Percentiles rank a stretch among this genome's conserved stretches.
phyloP scores from a whole-genome alignment of 2,113 vertebrate species.

The Embiotoca jacksoni region DNA sequence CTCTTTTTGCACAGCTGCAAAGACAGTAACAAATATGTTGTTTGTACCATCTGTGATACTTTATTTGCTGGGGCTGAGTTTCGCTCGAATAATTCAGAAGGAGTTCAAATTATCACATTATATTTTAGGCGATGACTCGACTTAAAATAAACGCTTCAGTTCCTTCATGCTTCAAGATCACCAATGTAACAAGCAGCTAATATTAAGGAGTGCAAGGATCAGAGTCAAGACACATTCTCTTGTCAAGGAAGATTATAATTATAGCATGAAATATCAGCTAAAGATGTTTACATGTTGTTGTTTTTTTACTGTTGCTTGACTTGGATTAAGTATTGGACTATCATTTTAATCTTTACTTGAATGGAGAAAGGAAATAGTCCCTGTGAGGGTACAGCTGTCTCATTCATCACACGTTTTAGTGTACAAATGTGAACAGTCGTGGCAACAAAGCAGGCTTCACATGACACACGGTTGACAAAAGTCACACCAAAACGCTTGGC shows the following conservation, averaged over 20 bases:
- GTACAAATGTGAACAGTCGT: not conserved
- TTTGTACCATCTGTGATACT: constrained; percentile 45
- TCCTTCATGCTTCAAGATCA: constrained; percentile 15
- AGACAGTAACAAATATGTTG: constrained; percentile 45
- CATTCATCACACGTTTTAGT: constrained; percentile 1
- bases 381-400: not conserved
- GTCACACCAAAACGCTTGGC: constrained; percentile 16
- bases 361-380: not conserved
- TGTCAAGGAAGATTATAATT: not conserved
- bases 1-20: constrained; percentile 30
- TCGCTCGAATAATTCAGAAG: constrained; percentile 22
- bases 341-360: not conserved
- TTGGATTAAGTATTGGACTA: not conserved
- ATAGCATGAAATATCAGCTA: not conserved
- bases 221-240: not conserved
- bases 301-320: not conserved
- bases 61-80: constrained; percentile 20
- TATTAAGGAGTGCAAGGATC: too few species aligned
- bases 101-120: constrained; percentile 16
- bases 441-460: constrained; percentile 21
- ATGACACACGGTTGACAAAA: constrained; percentile 33
- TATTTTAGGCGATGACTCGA: not conserved
- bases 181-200: constrained; percentile 9
- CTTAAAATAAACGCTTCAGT: constrained; percentile 2
- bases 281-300: not conserved